Evolutionary conservation across 2,113 vertebrate genomes (phyloP).

Genomic region (Cercocebus atys): DNA sequence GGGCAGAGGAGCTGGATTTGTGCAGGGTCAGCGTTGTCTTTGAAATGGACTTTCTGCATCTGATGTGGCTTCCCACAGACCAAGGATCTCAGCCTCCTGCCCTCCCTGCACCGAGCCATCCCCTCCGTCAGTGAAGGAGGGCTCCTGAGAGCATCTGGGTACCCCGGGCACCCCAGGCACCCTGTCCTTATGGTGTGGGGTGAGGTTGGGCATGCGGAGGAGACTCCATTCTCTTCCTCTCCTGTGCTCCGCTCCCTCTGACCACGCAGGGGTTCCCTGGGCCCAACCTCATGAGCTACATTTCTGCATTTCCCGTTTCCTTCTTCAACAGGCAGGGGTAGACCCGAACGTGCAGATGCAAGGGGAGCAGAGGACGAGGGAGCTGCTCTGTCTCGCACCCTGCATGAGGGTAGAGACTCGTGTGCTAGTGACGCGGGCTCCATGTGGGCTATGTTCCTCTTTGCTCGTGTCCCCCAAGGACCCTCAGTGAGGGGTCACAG

Average conservation of each 20-base stretch:
- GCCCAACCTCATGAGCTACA: background rate
- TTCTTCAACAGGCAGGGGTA: accelerated
- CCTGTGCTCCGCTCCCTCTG: background rate
- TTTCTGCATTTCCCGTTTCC: background rate
- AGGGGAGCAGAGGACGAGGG: accelerated
- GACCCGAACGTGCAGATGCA: background rate
- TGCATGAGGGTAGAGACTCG: too few relatives aligned
- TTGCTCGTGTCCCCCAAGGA: background rate
- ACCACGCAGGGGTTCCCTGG: background rate
- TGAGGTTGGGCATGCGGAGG: background rate
- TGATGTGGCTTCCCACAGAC: background rate
- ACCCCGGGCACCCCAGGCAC: background rate
- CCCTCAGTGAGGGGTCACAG: background rate
- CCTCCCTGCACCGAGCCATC: accelerated
- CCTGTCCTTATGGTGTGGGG: background rate
- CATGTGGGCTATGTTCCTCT: accelerated
- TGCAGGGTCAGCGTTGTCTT: background rate
- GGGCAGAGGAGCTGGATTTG: background rate
- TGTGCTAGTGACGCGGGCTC: accelerated
- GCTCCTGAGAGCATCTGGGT: background rate
- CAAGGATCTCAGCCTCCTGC: too few relatives aligned
- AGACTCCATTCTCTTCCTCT: too few relatives aligned
- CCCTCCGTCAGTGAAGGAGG: too few relatives aligned
- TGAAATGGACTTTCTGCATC: background rate
- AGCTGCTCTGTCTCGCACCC: accelerated